Conservation (phyloP, 1,140 invertebrate genomes). For the Nymphalis io region DNA sequence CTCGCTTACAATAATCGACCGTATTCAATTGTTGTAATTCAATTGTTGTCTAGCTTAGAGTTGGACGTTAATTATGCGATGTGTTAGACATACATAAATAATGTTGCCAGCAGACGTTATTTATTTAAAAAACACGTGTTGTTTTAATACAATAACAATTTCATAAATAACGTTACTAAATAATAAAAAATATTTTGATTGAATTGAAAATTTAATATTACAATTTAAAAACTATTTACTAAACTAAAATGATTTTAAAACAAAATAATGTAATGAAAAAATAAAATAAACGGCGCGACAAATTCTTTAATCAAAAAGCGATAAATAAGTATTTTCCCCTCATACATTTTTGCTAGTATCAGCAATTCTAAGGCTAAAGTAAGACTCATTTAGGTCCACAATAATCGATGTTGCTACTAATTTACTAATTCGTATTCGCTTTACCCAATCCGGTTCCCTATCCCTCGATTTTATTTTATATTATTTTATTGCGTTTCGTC, state of each 20-base stretch:
- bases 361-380: constrained; percentile 40
- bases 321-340: not conserved
- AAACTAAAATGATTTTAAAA: not conserved
- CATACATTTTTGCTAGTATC: constrained; percentile 26
- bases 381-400: constrained; percentile 35
- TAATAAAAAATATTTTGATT: not conserved
- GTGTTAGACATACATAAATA: no score
- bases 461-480: constrained; percentile 58
- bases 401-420: constrained; percentile 68
- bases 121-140: not conserved
- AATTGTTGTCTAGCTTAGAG: no score
- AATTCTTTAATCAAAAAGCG: constrained; percentile 13
- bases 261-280: not conserved
- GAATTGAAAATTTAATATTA: not conserved
- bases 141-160: not conserved
- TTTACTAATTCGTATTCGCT: constrained; percentile 80
- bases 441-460: constrained; percentile 67
- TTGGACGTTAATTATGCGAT: no score
- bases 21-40: no score
- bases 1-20: no score
- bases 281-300: not conserved
- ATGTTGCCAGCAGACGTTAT: constrained; percentile 8
- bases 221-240: not conserved
- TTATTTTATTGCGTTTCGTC: constrained; percentile 69
- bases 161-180: constrained; percentile 1